Evolutionary conservation across 53 echinoderm and acorn worm species (phyloP).

Genomic region (Holothuria scabra): DNA sequence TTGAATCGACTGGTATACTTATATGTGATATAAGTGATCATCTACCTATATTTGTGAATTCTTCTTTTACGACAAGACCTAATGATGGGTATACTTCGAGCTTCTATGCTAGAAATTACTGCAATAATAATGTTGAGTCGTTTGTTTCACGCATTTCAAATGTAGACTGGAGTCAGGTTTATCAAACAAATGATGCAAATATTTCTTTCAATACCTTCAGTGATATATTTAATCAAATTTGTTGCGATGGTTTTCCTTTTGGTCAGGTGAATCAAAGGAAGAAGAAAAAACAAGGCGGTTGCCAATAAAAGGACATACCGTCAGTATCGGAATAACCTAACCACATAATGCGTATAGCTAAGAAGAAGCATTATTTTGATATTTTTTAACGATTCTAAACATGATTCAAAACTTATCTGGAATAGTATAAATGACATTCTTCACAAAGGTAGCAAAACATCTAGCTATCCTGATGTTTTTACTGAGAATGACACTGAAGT

Average conservation of each 20-base stretch:
- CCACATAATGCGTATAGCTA: constrained; percentile 2
- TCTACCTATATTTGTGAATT: background rate
- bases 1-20: background rate
- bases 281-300: background rate
- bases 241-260: background rate
- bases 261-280: background rate
- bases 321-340: constrained; percentile 6
- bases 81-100: background rate
- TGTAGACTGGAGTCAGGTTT: constrained; percentile 7
- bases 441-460: no score
- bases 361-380: background rate
- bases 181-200: background rate
- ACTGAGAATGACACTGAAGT: background rate
- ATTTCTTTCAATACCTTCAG: constrained; percentile 1
- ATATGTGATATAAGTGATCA: constrained; percentile 7
- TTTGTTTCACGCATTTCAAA: background rate
- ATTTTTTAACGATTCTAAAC: no score
- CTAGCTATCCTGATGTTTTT: constrained; percentile 24
- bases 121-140: background rate
- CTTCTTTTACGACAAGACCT: background rate
- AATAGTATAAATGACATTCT: background rate
- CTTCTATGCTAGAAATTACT: background rate
- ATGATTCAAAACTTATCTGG: no score
- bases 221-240: constrained; percentile 6
- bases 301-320: background rate